Evolutionary conservation across 2,888 invertebrate genomes (phyloP), one percentile per base, ranked within the genome.

Genomic region (Physocephala rufipes): DNA sequence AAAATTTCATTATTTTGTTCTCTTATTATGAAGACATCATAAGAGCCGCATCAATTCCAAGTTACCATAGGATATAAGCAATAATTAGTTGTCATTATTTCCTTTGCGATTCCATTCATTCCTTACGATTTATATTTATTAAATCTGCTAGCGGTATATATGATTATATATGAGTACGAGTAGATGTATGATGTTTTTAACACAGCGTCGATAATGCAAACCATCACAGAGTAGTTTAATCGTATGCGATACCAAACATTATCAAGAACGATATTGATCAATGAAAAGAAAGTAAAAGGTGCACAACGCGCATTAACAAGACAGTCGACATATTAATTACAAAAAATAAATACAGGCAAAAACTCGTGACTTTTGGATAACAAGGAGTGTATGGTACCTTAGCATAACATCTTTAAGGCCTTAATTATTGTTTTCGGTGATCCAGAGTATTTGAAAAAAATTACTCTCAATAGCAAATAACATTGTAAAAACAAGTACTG

Each of bases 211-310:
- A 24, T 59, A 61, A 49, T 49, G 68, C 51, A 28, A 26, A 51
- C 61, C 30, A 61, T 68, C 61, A 51, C 61, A 68, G 63, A 21
- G 51, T 30, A 36, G 49, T 68, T 62, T 36, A 62, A 36, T n/a
- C 62, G 64, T 72, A 45, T 68, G 67, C 68, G 68, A 36, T 36
- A 55, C 66, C 72, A 51, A 69, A 69, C 30, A 61, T 64, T 66
- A 70, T 59, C 65, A 74, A 73, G 74, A 74, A 76, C 79, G 80
- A 78, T 79, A 77, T 77, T 78, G 79, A 79, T 79, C 76, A 80
- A 78, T 68, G 73, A 78, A 81, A 76, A 80, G 78, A 80, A 80
- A 80, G 62, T 49, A 68, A 62, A 68, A 68, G 28, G 61, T 51
- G 62, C 62, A 68, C 68, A 68, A 47, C 68, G 61, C 51, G 30